Conservation (phyloP, 2,113 vertebrate species). For the Garra rufa region DNA sequence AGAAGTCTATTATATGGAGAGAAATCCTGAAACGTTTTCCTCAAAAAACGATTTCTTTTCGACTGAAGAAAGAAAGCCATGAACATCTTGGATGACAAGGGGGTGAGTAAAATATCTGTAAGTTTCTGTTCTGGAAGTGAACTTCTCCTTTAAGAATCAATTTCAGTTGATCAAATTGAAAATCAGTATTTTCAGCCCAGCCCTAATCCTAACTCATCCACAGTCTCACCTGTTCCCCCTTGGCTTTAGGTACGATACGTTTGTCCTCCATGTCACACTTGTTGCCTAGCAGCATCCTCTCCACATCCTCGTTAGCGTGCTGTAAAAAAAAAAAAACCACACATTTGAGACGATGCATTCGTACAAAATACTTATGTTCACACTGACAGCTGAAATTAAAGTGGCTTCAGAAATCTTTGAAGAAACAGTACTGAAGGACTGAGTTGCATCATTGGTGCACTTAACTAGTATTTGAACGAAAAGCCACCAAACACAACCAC, state of each 20-base stretch:
- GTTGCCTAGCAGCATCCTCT: slow-evolving; percentile 99
- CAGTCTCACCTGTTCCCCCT: slow-evolving; percentile 93
- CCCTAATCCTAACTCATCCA: neutral
- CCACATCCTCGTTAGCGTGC: slow-evolving; percentile 99
- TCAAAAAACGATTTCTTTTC: too few relatives aligned
- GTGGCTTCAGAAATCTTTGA: neutral
- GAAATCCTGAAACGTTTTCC: too few relatives aligned
- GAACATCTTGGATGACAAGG: too few relatives aligned
- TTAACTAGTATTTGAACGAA: neutral
- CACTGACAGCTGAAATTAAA: neutral
- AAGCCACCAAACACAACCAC: slow-evolving; percentile 4
- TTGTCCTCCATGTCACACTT: slow-evolving; percentile 99
- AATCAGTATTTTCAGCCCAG: neutral
- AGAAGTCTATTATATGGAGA: too few relatives aligned
- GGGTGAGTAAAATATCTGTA: too few relatives aligned
- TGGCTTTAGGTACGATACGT: slow-evolving; percentile 94
- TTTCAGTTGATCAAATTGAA: neutral
- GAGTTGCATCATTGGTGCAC: neutral
- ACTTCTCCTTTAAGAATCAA: neutral
- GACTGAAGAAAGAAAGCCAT: too few relatives aligned
- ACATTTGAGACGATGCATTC: neutral
- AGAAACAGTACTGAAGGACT: neutral
- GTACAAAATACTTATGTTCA: neutral
- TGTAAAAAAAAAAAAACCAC: slow-evolving; percentile 65
- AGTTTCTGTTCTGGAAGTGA: too few relatives aligned